Conservation (phyloP, 2,113 vertebrate genomes). For the Ictalurus furcatus region DNA sequence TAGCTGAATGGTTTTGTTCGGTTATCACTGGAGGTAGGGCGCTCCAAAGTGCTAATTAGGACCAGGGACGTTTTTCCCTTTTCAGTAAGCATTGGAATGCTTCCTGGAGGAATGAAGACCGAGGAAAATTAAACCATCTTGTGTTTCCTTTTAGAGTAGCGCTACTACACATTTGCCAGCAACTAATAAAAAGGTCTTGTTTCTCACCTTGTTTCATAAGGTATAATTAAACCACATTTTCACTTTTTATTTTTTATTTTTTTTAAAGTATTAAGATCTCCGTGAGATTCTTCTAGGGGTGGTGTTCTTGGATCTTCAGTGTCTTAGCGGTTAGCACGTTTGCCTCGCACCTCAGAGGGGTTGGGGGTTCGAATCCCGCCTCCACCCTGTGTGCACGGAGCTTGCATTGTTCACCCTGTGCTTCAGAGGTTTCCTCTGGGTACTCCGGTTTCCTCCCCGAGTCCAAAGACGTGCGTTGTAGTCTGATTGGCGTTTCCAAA, state of each 20-base stretch:
- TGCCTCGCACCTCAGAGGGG: no score
- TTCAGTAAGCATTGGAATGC: conserved; percentile 13
- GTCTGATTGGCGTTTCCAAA: no score
- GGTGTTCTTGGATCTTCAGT: neutral
- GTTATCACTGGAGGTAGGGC: neutral
- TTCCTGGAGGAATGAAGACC: neutral
- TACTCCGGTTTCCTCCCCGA: no score
- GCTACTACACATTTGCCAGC: neutral
- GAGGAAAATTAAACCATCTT: neutral
- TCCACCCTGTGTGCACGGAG: no score
- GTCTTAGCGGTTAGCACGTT: no score
- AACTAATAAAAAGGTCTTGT: neutral
- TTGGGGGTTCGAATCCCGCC: no score
- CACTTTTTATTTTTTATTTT: no score
- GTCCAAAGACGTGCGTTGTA: no score
- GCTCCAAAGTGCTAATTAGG: conserved; percentile 18
- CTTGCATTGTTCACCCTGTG: no score
- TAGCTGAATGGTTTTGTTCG: conserved; percentile 31
- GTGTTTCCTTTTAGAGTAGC: neutral
- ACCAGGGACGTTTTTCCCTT: neutral
- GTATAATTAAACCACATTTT: neutral
- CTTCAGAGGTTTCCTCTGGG: no score
- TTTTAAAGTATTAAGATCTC: neutral
- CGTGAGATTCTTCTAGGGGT: neutral
- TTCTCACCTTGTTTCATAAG: conserved; percentile 19